These are phyloP conservation scores for Pterocles gutturalis DNA, from an alignment of 2,113 vertebrate species.

Conservation along the genomic window DNA sequence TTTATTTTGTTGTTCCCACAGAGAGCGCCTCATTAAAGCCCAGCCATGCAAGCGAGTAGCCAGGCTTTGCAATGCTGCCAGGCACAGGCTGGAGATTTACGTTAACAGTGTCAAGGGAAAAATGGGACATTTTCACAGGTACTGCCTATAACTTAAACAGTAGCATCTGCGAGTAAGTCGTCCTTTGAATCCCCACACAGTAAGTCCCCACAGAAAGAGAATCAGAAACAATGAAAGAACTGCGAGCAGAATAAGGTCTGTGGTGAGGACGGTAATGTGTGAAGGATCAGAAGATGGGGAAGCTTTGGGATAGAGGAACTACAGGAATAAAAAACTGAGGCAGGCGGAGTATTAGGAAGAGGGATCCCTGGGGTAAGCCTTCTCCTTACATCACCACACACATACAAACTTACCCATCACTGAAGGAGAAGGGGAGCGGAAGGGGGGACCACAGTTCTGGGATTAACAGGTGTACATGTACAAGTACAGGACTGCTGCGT, in stretches of 20 bases:
- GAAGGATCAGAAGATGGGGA: neutral
- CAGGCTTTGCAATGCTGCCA: neutral
- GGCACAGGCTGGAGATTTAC: neutral
- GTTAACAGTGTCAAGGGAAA: neutral
- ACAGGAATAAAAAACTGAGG: neutral
- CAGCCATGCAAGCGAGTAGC: neutral
- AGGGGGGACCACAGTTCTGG: neutral
- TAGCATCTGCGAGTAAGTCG: neutral
- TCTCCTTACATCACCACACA: fast-evolving
- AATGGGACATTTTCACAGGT: neutral
- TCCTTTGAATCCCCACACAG: no score
- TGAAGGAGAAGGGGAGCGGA: neutral
- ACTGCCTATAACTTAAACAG: neutral
- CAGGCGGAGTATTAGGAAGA: neutral
- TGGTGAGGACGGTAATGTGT: fast-evolving
- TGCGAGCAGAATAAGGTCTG: neutral
- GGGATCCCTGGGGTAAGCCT: neutral
- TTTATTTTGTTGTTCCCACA: neutral
- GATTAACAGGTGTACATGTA: neutral
- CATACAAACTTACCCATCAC: neutral
- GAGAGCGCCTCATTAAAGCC: fast-evolving
- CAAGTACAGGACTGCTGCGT: neutral
- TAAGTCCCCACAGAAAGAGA: neutral
- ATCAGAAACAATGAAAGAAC: fast-evolving
- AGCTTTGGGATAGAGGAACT: neutral